Evolutionary conservation across 2,797 vertebrate genomes (phyloP), one percentile per base, ranked within the genome.

Genomic region (Alcedo quadribrachys): DNA sequence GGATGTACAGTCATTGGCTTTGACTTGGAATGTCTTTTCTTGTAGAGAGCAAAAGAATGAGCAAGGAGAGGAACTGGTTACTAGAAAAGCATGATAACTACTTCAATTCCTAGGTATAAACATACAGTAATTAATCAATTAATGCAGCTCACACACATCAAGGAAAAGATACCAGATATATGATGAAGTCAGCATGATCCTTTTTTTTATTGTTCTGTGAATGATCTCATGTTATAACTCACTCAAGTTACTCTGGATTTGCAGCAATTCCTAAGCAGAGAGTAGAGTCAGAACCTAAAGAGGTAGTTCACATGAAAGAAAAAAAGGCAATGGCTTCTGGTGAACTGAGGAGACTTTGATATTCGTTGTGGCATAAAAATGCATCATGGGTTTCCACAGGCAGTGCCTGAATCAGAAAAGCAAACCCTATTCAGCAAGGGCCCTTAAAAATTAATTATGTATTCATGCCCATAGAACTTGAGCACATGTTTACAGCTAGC

Each of bases 111-210:
- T 87, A 88, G 91, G 80, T 96, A 95, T 91, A 96, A 97, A 94
- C 79, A 91, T 85, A 94, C 68, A 97, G 89, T 97, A 96, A 96
- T 94, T 94, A 96, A 96, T 95, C 93, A 96, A 97, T 97, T 97
- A 97, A 97, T 80, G 79, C 28, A 85, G 68, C 70, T 86, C 15
- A 53, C 57, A 63, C 80, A 88, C 4, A 11, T 96, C 78, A 93
- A 95, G 73, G 87, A 95, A 93, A 86, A 95, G 89, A 94, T 58
- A 67, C 18, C 33, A 53, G 33, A 75, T 67, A 54, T 24, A 77
- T 50, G 84, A 96, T 96, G 92, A 96, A 94, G 90, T 96, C 95
- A 97, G 91, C 58, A 81, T 78, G 93, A 93, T 79, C 46, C 69
- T n/a, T 81, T 93, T 89, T 67, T 65, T 30, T 46, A 54, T 25